Percentiles rank a stretch among this genome's conserved stretches.
Evolutionary conservation across 2,888 invertebrate genomes (phyloP).

Genomic region (Fragum sueziense): DNA sequence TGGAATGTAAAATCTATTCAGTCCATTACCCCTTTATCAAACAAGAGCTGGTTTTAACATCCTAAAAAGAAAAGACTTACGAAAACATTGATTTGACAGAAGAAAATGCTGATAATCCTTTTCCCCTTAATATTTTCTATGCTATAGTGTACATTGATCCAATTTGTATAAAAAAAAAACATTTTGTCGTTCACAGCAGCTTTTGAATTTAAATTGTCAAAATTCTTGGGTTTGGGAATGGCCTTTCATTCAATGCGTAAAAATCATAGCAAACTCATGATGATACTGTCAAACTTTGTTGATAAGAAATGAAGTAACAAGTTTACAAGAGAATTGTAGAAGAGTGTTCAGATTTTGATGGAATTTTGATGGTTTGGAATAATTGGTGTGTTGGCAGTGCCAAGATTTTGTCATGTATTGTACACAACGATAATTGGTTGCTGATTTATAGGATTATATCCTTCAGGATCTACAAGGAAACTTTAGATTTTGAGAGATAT

Average conservation of each 20-base stretch:
- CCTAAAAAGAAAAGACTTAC: background rate
- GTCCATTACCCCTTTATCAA: background rate
- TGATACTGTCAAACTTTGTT: no score
- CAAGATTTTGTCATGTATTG: background rate
- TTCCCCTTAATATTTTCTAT: background rate
- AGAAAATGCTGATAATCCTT: background rate
- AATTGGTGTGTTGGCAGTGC: conserved; percentile 13
- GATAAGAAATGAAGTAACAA: background rate
- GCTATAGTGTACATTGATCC: no score
- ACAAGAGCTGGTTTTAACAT: background rate
- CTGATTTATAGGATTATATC: no score
- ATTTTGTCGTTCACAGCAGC: background rate
- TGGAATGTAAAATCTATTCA: no score
- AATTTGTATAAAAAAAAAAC: no score
- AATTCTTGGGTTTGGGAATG: background rate
- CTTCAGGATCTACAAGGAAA: no score
- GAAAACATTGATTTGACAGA: background rate
- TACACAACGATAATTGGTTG: no score
- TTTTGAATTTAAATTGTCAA: background rate
- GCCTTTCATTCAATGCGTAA: no score
- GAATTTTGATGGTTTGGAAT: background rate
- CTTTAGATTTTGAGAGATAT: no score
- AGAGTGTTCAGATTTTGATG: background rate
- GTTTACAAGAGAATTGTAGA: background rate
- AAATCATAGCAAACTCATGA: no score